These are phyloP conservation scores for Panagrolaimus sp. DNA, from an alignment of 1,140 invertebrate species.

Conservation along the genomic window DNA sequence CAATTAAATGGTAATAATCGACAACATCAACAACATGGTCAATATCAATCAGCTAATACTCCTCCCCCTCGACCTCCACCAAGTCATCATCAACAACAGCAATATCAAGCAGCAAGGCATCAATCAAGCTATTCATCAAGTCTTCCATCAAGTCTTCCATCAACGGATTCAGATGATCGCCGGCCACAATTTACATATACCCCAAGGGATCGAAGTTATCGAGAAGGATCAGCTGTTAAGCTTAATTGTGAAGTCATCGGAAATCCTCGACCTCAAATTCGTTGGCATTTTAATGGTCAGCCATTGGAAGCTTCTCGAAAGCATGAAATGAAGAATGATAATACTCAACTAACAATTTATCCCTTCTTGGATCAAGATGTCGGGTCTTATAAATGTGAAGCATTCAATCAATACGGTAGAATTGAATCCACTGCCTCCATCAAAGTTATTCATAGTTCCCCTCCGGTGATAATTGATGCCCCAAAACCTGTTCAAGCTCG, in stretches of 20 bases:
- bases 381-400: constrained; percentile 52
- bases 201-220: constrained; percentile 44
- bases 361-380: constrained; percentile 58
- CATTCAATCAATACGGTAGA: constrained; percentile 40
- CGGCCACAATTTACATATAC: constrained; percentile 49
- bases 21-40: too few species aligned
- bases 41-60: too few species aligned
- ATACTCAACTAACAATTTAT: constrained; percentile 51
- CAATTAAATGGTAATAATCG: background rate
- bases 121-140: too few species aligned
- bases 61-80: too few species aligned
- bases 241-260: constrained; percentile 54
- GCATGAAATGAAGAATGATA: constrained; percentile 37
- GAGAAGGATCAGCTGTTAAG: constrained; percentile 53
- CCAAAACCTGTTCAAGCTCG: constrained; percentile 25
- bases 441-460: constrained; percentile 33
- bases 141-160: background rate
- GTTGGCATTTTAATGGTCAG: constrained; percentile 49
- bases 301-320: constrained; percentile 44
- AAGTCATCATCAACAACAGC: constrained; percentile 12
- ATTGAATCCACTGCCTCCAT: constrained; percentile 34
- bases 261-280: constrained; percentile 48
- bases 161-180: background rate
- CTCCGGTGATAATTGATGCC: constrained; percentile 43
- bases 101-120: constrained; percentile 20